A percentile compares a stretch with the other conserved stretches of the same genome.
Conservation (phyloP, 1,140 invertebrate species). For the Hesperophylax magnus region DNA sequence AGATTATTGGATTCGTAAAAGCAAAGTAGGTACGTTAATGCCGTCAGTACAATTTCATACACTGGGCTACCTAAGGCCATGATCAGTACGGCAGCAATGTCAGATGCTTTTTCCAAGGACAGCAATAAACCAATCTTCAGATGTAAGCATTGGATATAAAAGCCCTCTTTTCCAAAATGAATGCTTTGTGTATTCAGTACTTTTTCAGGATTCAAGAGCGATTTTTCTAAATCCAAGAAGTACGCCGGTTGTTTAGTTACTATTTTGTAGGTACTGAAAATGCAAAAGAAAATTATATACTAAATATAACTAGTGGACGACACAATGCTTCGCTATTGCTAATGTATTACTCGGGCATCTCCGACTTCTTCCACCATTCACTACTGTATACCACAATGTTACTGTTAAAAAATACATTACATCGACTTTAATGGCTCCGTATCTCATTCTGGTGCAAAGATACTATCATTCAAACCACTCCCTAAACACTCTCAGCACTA, state of each 20-base stretch:
- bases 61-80: conserved; percentile 25
- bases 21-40: conserved; percentile 59
- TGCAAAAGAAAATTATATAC: no score
- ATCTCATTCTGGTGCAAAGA: no score
- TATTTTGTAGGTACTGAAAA: conserved; percentile 18
- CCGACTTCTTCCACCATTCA: no score
- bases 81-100: conserved; percentile 27
- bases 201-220: not conserved
- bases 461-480: no score
- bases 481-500: no score
- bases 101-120: not conserved
- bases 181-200: conserved; percentile 21
- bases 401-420: no score
- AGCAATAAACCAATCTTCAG: conserved; percentile 39
- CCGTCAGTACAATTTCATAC: conserved; percentile 34
- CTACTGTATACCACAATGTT: no score
- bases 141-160: conserved; percentile 38
- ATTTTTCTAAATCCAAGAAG: conserved; percentile 17
- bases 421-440: no score
- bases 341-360: no score
- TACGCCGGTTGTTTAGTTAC: not conserved
- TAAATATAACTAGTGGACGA: no score
- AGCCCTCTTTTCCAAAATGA: conserved; percentile 44
- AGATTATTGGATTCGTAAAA: conserved; percentile 58
- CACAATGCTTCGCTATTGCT: no score